These are phyloP conservation scores for Plebejus argus DNA, from an alignment of 2,888 invertebrate species.

Conservation along the genomic window DNA sequence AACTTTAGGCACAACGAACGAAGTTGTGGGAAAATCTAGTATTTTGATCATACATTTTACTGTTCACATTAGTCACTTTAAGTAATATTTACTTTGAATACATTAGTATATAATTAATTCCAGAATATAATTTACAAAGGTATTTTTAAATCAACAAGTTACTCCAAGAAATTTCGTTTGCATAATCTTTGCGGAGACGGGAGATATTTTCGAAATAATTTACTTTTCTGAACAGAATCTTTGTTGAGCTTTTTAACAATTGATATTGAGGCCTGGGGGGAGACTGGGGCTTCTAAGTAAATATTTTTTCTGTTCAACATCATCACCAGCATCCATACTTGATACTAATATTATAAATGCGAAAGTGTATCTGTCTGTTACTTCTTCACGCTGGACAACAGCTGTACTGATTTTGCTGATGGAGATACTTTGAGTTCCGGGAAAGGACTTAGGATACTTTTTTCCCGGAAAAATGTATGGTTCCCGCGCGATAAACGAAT, in stretches of 20 bases:
- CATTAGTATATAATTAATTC: no score
- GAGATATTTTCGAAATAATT: constrained; percentile 56
- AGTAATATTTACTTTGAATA: background rate
- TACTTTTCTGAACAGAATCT: constrained; percentile 51
- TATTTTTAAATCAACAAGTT: constrained; percentile 40
- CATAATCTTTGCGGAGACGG: constrained; percentile 51
- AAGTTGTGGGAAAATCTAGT: no score
- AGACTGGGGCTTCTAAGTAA: background rate
- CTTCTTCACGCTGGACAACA: no score
- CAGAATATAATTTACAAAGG: constrained; percentile 34
- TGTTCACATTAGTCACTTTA: background rate
- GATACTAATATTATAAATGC: no score
- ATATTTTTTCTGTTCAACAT: background rate
- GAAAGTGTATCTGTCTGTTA: no score
- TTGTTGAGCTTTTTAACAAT: constrained; percentile 36
- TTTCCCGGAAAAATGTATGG: no score
- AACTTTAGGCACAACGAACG: no score
- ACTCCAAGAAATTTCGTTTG: constrained; percentile 46
- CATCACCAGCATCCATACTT: background rate
- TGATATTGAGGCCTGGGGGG: constrained; percentile 35
- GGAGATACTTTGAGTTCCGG: no score
- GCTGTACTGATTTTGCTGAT: no score
- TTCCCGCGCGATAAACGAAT: no score
- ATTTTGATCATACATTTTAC: no score
- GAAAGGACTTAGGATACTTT: no score